Conservation (phyloP, 2,797 vertebrate genomes). For the Pipistrellus nathusii region DNA sequence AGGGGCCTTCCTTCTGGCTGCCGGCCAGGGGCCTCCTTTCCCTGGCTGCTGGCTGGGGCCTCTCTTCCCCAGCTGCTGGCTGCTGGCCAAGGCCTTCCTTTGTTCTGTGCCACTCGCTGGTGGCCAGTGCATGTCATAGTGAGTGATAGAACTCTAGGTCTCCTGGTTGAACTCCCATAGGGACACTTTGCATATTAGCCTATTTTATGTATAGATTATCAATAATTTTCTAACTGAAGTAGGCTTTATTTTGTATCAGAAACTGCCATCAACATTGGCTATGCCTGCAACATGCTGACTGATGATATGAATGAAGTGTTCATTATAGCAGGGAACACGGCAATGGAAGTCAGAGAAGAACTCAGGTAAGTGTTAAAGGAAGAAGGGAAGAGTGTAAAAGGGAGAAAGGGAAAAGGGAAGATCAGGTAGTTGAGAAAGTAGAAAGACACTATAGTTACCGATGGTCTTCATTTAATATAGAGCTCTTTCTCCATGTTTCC, state of each 20-base stretch:
- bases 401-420: neutral
- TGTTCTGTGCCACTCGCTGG: too few species aligned
- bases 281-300: constrained; percentile 92
- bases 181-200: too few species aligned
- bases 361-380: constrained; percentile 87
- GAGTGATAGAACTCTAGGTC: too few species aligned
- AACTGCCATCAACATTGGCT: constrained; percentile 93
- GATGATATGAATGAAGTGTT: constrained; percentile 92
- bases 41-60: too few species aligned
- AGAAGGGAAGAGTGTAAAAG: neutral
- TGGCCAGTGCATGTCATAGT: too few species aligned
- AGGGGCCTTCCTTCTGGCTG: too few species aligned
- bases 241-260: constrained; percentile 85
- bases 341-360: constrained; percentile 89
- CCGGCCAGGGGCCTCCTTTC: too few species aligned
- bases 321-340: constrained; percentile 87
- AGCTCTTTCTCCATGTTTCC: neutral
- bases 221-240: constrained; percentile 39
- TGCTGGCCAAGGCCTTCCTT: too few species aligned
- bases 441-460: neutral
- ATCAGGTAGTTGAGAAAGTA: neutral
- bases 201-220: neutral
- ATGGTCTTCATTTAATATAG: too few species aligned
- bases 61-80: too few species aligned
- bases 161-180: too few species aligned